phyloP scores from a whole-genome alignment of 2,113 vertebrate species.

The Plecturocebus donacophilus region DNA sequence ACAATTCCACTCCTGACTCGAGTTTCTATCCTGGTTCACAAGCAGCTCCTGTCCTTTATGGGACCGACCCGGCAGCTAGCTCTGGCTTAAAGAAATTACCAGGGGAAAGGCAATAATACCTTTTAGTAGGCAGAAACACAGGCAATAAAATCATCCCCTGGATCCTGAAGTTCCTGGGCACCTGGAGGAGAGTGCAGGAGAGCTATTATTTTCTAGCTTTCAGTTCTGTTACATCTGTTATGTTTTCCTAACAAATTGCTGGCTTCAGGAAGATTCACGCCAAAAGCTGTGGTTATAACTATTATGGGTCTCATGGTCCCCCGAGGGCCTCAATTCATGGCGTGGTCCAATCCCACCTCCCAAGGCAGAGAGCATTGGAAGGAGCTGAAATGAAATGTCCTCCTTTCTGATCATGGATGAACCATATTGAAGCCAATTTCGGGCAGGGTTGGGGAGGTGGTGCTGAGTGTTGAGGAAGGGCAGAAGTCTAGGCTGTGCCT shows the following conservation, averaged over 20 bases:
- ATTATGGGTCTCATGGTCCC: not conserved
- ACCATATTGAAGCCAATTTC: not conserved
- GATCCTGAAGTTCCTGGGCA: not conserved
- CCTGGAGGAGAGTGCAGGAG: not conserved
- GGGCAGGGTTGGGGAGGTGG: not conserved
- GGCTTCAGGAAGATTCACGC: not conserved
- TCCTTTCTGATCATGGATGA: not conserved
- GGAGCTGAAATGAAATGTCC: not conserved
- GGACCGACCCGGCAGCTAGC: not conserved
- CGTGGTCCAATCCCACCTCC: not conserved
- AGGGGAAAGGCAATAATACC: not conserved
- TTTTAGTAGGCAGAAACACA: not conserved
- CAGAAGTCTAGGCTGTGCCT: not conserved
- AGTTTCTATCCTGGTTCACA: not conserved
- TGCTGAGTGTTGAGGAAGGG: not conserved
- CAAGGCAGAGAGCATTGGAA: not conserved
- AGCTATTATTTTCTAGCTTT: not conserved
- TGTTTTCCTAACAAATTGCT: not conserved
- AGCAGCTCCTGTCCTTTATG: not conserved
- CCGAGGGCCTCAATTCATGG: not conserved
- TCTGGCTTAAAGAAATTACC: too few species aligned
- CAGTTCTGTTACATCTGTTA: not conserved
- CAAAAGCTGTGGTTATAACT: not conserved
- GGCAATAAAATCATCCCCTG: fast-evolving
- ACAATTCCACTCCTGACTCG: fast-evolving